Evolutionary conservation across 1,140 invertebrate species (phyloP), one percentile per base, ranked within the genome.

Genomic region (Agrypnia vestita): DNA sequence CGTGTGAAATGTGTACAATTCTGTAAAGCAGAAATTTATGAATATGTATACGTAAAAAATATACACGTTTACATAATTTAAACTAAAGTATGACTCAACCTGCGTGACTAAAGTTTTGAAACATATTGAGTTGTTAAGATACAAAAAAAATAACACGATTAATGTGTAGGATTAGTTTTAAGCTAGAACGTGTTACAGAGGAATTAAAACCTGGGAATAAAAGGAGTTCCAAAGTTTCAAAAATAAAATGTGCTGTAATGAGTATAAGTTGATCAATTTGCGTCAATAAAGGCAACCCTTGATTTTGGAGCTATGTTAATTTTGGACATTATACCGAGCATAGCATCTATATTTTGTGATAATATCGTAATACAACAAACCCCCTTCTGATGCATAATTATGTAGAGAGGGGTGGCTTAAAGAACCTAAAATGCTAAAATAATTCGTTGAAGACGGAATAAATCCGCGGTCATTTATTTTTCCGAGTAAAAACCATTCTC

Each of bases 121-220:
- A 71, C 51, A 71, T 71, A 71, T 71, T 71, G 25, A 71, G 67
- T 71, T 71, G 67, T 71, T 71, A 71, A 71, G 44, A 49, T 71
- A 71, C 67, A 71, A 53, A 71, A 25, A 71, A 71, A 13, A 46
- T 71, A 71, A 51, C 67, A 53, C 67, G 67, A 71, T 71, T 71
- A 71, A 71, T 71, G 47, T 71, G 47, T 53, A 19, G 67, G 67
- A 71, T 71, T 71, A 53, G 67, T 71, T 17, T 21, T 47, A 71
- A 3, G 15, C 0, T 12, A 51, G 17, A 71, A 71, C 59, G 67
- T 71, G 67, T 71, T 71, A 12, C 44, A 17, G 19, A 46, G 7
- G 44, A 71, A 71, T 71, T 71, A 47, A 43, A 49, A 19, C 46
- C 13, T 51, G 1, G 67, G 46, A 71, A 71, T 71, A 49, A 13